A percentile compares a stretch with the other conserved stretches of the same genome.
Conservation (phyloP, 2,888 invertebrate genomes). For the Drosophila diplacantha region DNA sequence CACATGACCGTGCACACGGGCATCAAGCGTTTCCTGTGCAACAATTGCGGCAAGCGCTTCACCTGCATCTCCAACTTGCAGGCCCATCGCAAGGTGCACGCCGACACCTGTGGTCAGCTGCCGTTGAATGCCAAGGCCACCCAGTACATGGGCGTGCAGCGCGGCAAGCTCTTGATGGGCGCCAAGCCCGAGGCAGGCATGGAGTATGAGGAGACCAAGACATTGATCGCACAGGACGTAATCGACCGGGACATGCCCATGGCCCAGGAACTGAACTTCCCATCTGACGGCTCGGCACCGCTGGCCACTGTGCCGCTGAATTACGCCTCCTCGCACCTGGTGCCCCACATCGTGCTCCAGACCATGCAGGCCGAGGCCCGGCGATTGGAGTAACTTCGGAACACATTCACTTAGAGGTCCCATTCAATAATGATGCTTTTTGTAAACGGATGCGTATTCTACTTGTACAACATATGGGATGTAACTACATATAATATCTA, state of each 20-base stretch:
- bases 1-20: constrained; percentile 79
- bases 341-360: constrained; percentile 58
- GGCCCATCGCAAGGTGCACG: constrained; percentile 79
- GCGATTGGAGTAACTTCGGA: constrained; percentile 48
- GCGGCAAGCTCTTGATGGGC: constrained; percentile 74
- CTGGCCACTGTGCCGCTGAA: constrained; percentile 70
- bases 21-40: constrained; percentile 79
- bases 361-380: constrained; percentile 65
- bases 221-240: constrained; percentile 71
- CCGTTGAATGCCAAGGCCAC: constrained; percentile 76
- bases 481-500: constrained; percentile 33
- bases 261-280: constrained; percentile 72
- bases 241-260: constrained; percentile 72
- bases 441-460: constrained; percentile 50
- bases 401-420: constrained; percentile 33
- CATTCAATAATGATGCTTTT: constrained; percentile 62
- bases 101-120: constrained; percentile 77
- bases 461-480: constrained; percentile 37
- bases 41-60: constrained; percentile 79
- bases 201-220: constrained; percentile 73
- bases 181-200: constrained; percentile 75
- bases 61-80: constrained; percentile 79
- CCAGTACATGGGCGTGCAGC: constrained; percentile 76
- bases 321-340: constrained; percentile 62
- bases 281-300: constrained; percentile 69